Conservation (phyloP, 1,140 invertebrate genomes). For the Megathymus violae region DNA sequence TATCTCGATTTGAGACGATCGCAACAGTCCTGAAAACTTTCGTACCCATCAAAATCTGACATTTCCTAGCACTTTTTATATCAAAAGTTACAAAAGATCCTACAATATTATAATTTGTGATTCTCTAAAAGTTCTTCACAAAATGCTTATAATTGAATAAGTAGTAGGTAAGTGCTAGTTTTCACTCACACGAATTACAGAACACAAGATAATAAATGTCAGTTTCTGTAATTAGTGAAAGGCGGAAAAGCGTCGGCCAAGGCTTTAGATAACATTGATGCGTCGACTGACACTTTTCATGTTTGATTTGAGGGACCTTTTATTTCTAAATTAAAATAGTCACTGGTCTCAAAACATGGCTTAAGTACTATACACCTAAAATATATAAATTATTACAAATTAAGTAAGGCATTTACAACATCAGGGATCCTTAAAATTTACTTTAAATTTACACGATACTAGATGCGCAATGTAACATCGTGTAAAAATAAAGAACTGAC, state of each 20-base stretch:
- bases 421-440: slow-evolving; percentile 75
- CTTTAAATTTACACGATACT: slow-evolving; percentile 79
- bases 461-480: slow-evolving; percentile 70
- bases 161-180: slow-evolving; percentile 71
- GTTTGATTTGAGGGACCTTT: slow-evolving; percentile 61
- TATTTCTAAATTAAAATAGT: slow-evolving; percentile 82
- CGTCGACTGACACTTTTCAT: slow-evolving; percentile 74
- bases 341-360: slow-evolving; percentile 83
- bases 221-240: slow-evolving; percentile 72
- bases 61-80: slow-evolving; percentile 80
- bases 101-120: slow-evolving; percentile 72
- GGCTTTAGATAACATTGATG: slow-evolving; percentile 43
- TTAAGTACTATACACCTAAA: slow-evolving; percentile 84
- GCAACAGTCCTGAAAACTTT: slow-evolving; percentile 67
- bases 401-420: slow-evolving; percentile 83
- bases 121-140: slow-evolving; percentile 72
- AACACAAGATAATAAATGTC: slow-evolving; percentile 71
- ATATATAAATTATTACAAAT: slow-evolving; percentile 84
- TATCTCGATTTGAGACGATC: slow-evolving; percentile 46
- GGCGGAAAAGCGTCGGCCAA: slow-evolving; percentile 72
- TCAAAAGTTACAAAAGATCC: slow-evolving; percentile 81
- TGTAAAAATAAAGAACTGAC: slow-evolving; percentile 80
- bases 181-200: slow-evolving; percentile 63
- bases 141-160: slow-evolving; percentile 69
- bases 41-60: slow-evolving; percentile 76